A percentile compares a stretch with the other conserved stretches of the same genome.
Evolutionary conservation across 2,113 vertebrate species (phyloP).

Genomic region (Thamnophis sirtalis): DNA sequence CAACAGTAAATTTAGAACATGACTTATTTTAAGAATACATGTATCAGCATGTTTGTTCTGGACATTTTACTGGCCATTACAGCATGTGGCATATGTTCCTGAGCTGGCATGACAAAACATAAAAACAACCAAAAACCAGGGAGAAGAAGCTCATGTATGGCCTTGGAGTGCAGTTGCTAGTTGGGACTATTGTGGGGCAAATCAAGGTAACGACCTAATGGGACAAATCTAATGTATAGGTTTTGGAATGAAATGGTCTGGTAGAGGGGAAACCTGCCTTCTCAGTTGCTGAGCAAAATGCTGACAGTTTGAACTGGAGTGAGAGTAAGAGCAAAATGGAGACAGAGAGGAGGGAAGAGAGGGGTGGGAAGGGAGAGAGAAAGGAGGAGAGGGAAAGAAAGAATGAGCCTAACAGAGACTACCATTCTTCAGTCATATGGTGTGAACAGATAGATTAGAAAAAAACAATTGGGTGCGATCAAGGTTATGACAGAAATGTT

Average conservation of each 20-base stretch:
- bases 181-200: background rate
- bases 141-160: background rate
- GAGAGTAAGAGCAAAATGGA: background rate
- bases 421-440: background rate
- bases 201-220: background rate
- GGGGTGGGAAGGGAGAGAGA: no score
- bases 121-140: background rate
- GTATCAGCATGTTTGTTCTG: background rate
- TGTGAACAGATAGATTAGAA: background rate
- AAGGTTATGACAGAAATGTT: background rate
- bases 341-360: no score
- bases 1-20: background rate
- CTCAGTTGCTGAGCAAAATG: background rate
- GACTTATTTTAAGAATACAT: background rate
- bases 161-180: background rate
- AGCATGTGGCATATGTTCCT: background rate
- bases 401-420: background rate
- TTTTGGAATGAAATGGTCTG: background rate
- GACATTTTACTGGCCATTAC: background rate
- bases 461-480: background rate
- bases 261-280: background rate
- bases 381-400: background rate
- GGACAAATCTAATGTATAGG: background rate
- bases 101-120: background rate
- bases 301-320: background rate